Conservation (phyloP, 2,797 vertebrate species). For the Bradypodion pumilum region DNA sequence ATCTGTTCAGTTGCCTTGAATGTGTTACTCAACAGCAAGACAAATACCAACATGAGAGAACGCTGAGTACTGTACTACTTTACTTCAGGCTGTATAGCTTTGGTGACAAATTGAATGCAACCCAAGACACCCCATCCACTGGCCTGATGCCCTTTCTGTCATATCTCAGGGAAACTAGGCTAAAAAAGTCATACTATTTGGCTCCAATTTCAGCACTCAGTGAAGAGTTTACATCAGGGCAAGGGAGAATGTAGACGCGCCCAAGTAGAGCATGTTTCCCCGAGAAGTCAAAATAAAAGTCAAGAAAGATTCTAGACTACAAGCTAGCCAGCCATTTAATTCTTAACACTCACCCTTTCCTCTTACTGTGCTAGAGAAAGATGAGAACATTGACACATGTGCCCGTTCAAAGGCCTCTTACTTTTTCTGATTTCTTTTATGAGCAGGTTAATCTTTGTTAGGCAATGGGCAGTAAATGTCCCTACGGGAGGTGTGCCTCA, state of each 20-base stretch:
- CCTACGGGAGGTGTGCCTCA: conserved; percentile 21
- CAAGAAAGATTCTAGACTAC: background rate
- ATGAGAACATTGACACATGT: conserved; percentile 10
- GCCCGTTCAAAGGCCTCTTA: background rate
- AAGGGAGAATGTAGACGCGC: background rate
- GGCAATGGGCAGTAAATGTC: conserved; percentile 4
- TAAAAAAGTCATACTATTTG: background rate
- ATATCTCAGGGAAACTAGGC: background rate
- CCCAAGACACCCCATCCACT: background rate
- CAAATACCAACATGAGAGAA: background rate
- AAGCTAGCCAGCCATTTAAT: conserved; percentile 10
- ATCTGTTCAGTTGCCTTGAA: background rate
- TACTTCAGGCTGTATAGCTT: background rate
- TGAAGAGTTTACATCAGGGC: background rate
- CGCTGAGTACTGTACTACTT: too few species aligned
- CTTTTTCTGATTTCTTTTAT: conserved; percentile 27
- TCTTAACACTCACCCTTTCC: background rate
- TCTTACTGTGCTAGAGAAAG: background rate
- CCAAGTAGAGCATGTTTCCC: background rate
- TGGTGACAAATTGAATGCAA: background rate
- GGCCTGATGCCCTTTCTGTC: background rate
- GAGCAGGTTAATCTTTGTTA: conserved; percentile 18
- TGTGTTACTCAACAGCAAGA: background rate
- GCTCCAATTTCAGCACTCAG: background rate
- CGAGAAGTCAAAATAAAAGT: background rate